Conservation (phyloP, 1,140 invertebrate species). For the Eupeodes corollae region DNA sequence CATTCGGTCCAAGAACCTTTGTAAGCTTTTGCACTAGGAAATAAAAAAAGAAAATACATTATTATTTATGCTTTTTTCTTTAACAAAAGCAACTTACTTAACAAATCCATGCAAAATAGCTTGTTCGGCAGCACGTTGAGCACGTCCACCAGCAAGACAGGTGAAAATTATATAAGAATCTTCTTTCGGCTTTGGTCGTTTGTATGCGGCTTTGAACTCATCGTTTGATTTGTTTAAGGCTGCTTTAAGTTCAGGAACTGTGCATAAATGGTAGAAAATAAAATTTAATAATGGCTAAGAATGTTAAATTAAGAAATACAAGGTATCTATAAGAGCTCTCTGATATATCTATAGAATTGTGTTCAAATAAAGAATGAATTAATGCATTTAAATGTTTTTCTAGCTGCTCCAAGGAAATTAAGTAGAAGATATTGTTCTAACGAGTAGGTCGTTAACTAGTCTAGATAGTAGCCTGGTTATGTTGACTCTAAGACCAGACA, state of each 20-base stretch:
- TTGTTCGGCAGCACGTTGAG: slow-evolving; percentile 40
- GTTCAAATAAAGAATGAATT: no score
- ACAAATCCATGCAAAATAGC: slow-evolving; percentile 40
- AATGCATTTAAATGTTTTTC: no score
- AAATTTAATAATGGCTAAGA: no score
- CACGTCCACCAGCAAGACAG: slow-evolving; percentile 42
- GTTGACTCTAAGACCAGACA: no score
- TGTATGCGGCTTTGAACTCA: slow-evolving; percentile 39
- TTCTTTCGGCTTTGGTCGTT: slow-evolving; percentile 38
- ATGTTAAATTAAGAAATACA: no score
- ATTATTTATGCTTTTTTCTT: slow-evolving; percentile 5
- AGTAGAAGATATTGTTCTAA: no score
- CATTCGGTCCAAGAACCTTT: slow-evolving; percentile 79
- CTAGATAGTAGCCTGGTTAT: no score
- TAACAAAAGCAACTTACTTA: slow-evolving; percentile 33
- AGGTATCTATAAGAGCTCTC: no score
- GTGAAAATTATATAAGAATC: slow-evolving; percentile 44
- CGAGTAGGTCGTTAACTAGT: no score
- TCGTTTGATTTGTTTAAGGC: slow-evolving; percentile 39
- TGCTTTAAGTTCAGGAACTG: slow-evolving; percentile 39
- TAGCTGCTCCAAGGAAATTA: no score
- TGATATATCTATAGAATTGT: no score
- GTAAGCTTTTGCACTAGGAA: slow-evolving; percentile 76
- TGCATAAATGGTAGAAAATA: no score
- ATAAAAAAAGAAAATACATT: slow-evolving; percentile 12